phyloP scores from a whole-genome alignment of 2,888 invertebrate genomes.

The Cabera pusaria region DNA sequence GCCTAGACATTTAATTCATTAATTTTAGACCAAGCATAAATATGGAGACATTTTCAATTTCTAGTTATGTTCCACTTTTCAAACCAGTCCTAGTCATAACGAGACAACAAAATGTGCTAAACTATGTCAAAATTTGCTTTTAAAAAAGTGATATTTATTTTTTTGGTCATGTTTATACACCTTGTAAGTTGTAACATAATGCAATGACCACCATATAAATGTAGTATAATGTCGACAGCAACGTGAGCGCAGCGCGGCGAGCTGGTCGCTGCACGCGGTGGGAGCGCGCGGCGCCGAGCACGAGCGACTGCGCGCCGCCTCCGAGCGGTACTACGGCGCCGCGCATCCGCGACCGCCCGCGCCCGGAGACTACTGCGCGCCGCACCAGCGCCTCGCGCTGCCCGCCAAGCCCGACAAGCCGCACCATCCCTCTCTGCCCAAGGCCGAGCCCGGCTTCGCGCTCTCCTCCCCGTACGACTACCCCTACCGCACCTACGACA shows the following conservation, averaged over 20 bases:
- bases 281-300: conserved; percentile 68
- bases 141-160: too few relatives aligned
- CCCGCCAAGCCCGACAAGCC: conserved; percentile 54
- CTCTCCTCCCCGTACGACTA: conserved; percentile 88
- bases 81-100: too few relatives aligned
- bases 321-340: conserved; percentile 42
- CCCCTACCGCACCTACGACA: conserved; percentile 85
- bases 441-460: conserved; percentile 87
- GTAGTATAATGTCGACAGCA: too few relatives aligned
- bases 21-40: too few relatives aligned
- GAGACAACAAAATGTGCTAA: too few relatives aligned
- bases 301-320: conserved; percentile 40
- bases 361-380: conserved; percentile 30
- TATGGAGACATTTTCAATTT: too few relatives aligned
- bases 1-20: too few relatives aligned
- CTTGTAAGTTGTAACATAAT: conserved; percentile 56
- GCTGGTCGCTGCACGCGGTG: conserved; percentile 78
- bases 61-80: too few relatives aligned
- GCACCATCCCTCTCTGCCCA: conserved; percentile 68
- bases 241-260: conserved; percentile 78
- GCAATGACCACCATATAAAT: too few relatives aligned
- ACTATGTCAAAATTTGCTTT: too few relatives aligned
- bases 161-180: too few relatives aligned
- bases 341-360: conserved; percentile 44
- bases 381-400: conserved; percentile 37